Evolutionary conservation across 2,888 invertebrate genomes (phyloP).

Genomic region (Diaperis boleti): DNA sequence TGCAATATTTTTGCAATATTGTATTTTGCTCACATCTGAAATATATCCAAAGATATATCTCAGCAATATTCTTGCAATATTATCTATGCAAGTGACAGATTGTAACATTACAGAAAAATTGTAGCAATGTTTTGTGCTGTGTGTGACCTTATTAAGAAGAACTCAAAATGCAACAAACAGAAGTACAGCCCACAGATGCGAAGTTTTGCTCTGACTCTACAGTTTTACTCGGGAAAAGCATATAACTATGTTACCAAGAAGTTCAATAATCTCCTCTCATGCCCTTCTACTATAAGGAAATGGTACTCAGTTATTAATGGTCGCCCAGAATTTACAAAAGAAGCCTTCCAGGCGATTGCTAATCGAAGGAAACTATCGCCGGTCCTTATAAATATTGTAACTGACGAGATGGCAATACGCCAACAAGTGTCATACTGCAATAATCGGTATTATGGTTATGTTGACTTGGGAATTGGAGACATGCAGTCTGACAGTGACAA

Average conservation of each 20-base stretch:
- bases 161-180: background rate
- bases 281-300: background rate
- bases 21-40: no score
- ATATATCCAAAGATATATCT: no score
- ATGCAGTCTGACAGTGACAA: background rate
- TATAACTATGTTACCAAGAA: background rate
- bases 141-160: no score
- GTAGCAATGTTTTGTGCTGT: no score
- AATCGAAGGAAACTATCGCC: background rate
- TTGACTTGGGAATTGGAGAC: background rate
- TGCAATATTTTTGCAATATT: no score
- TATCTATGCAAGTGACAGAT: no score
- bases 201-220: conserved; percentile 1
- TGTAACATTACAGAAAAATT: no score
- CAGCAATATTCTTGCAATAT: no score
- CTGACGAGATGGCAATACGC: background rate
- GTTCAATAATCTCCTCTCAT: background rate
- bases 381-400: background rate
- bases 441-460: background rate
- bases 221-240: background rate
- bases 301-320: conserved; percentile 1
- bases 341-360: background rate
- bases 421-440: background rate
- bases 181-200: background rate
- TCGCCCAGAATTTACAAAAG: background rate